Percentiles rank a stretch among this genome's conserved stretches.
Conservation (phyloP, 2,113 vertebrate species). For the Microtus pennsylvanicus region DNA sequence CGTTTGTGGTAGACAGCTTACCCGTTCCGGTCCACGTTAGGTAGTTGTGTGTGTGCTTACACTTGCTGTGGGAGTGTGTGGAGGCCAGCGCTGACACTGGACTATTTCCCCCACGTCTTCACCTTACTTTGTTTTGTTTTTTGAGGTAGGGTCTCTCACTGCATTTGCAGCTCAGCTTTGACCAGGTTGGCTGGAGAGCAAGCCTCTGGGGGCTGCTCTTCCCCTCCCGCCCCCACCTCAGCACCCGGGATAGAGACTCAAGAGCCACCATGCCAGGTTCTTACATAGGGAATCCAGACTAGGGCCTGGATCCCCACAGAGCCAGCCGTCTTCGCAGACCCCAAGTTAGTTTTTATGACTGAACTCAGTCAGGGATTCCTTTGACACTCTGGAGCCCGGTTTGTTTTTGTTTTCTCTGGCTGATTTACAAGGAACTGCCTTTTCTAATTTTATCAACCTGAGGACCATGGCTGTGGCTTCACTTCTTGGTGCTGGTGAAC, state of each 20-base stretch:
- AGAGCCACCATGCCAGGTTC: neutral
- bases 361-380: neutral
- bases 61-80: neutral
- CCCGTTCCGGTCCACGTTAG: neutral
- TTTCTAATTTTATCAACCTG: neutral
- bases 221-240: neutral
- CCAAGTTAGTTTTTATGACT: neutral
- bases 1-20: neutral
- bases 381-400: neutral
- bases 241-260: too few species aligned
- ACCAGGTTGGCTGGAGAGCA: too few species aligned
- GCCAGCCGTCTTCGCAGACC: too few species aligned
- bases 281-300: neutral
- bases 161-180: neutral
- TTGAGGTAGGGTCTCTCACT: neutral
- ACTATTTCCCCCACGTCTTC: neutral
- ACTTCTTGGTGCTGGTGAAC: neutral
- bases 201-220: neutral
- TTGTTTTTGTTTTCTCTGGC: neutral
- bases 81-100: too few species aligned
- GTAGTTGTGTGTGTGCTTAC: neutral
- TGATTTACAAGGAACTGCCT: constrained; percentile 20
- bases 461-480: neutral
- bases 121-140: too few species aligned
- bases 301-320: neutral